Conservation (phyloP, 2,113 vertebrate genomes). For the Pyxicephalus adspersus region DNA sequence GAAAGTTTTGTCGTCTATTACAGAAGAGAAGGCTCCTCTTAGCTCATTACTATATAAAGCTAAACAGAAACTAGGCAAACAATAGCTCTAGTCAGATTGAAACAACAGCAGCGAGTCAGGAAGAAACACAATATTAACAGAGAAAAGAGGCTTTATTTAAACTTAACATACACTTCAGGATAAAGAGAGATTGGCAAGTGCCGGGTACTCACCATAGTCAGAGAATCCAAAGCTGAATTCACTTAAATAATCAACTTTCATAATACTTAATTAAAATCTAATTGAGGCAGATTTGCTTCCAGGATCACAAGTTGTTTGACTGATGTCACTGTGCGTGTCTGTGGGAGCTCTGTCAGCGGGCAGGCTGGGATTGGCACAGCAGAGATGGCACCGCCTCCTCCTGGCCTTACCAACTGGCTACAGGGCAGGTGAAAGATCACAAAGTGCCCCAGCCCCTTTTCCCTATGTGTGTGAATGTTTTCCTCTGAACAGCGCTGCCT, state of each 20-base stretch:
- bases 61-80: conserved; percentile 28
- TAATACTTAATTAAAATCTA: conserved; percentile 88
- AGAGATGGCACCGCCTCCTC: conserved; percentile 78
- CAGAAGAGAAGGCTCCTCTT: background rate
- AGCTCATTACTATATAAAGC: conserved; percentile 1
- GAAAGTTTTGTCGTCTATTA: conserved; percentile 31
- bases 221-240: conserved; percentile 98
- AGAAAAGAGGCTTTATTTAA: background rate
- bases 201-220: conserved; percentile 93
- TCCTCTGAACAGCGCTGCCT: conserved; percentile 15
- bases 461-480: background rate
- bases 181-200: conserved; percentile 9
- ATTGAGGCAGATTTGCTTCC: conserved; percentile 75
- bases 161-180: background rate
- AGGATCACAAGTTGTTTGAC: conserved; percentile 77
- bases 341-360: conserved; percentile 60
- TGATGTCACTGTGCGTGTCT: conserved; percentile 76
- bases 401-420: conserved; percentile 69
- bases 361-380: conserved; percentile 82
- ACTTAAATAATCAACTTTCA: conserved; percentile 99
- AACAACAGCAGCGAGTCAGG: conserved; percentile 3
- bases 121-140: conserved; percentile 14
- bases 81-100: conserved; percentile 31
- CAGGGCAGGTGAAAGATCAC: conserved; percentile 77
- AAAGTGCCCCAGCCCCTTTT: conserved; percentile 17